Percentiles rank a stretch among this genome's conserved stretches.
phyloP scores from a whole-genome alignment of 2,888 invertebrate genomes.

The Teleogryllus oceanicus region DNA sequence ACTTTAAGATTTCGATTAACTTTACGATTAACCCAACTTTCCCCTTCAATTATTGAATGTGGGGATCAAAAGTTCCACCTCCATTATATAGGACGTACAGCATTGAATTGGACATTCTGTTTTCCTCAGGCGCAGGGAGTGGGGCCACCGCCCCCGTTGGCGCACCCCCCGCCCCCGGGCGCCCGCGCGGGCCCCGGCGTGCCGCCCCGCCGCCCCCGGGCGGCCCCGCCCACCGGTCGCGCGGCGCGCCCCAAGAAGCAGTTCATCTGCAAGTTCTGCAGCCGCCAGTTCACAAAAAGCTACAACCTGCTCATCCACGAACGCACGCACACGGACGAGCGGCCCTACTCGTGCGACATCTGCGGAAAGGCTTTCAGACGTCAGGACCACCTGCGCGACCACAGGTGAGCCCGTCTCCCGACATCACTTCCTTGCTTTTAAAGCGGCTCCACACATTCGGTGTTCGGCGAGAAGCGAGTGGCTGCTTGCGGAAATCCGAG shows the following conservation, averaged over 20 bases:
- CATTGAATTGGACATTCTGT: no score
- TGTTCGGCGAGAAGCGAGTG: no score
- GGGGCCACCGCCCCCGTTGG: constrained; percentile 43
- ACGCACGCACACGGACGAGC: constrained; percentile 93
- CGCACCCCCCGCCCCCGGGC: constrained; percentile 45
- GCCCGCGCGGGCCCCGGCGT: constrained; percentile 43
- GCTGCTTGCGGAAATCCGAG: no score
- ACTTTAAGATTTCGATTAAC: no score
- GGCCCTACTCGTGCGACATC: constrained; percentile 93
- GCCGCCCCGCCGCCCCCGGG: constrained; percentile 27
- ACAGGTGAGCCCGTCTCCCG: constrained; percentile 59
- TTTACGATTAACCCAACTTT: no score
- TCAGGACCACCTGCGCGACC: constrained; percentile 89
- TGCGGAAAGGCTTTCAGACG: constrained; percentile 94
- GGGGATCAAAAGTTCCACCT: no score
- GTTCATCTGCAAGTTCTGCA: constrained; percentile 97
- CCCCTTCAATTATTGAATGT: no score
- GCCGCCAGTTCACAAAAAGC: constrained; percentile 94
- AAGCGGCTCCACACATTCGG: constrained; percentile 51
- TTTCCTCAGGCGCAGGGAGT: no score
- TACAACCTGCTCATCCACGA: constrained; percentile 97
- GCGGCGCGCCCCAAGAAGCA: constrained; percentile 66
- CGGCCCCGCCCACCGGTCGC: constrained; percentile 40
- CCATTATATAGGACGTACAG: no score
- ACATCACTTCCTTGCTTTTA: constrained; percentile 72